phyloP scores from a whole-genome alignment of 2,888 invertebrate species.

The Thecophora atra region DNA sequence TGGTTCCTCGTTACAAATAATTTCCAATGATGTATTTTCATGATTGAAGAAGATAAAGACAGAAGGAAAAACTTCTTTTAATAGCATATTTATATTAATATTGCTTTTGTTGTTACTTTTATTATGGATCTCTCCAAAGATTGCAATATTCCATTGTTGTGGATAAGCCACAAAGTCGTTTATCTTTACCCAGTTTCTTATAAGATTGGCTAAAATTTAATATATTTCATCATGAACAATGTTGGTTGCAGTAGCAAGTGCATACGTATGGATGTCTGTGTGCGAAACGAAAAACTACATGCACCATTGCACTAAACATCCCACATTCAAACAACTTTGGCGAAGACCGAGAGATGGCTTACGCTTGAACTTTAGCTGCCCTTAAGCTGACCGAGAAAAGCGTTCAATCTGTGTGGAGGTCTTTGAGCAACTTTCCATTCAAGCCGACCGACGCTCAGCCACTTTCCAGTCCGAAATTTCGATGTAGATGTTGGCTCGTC shows the following conservation, averaged over 20 bases:
- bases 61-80: too few relatives aligned
- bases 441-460: constrained; percentile 39
- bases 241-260: constrained; percentile 22
- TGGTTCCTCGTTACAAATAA: too few relatives aligned
- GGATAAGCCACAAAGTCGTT: constrained; percentile 34
- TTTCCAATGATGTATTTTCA: too few relatives aligned
- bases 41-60: too few relatives aligned
- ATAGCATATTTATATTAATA: too few relatives aligned
- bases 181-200: constrained; percentile 47
- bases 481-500: background rate
- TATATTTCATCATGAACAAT: constrained; percentile 41
- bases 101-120: too few relatives aligned
- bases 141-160: constrained; percentile 26
- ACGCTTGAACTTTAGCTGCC: constrained; percentile 39
- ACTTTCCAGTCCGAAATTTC: background rate
- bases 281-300: background rate
- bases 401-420: background rate
- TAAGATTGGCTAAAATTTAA: constrained; percentile 45
- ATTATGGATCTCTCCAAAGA: background rate
- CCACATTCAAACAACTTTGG: constrained; percentile 40
- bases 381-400: constrained; percentile 33
- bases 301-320: background rate
- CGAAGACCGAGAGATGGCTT: constrained; percentile 56
- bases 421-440: constrained; percentile 41
- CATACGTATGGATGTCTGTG: background rate